Percentiles rank a stretch among this genome's conserved stretches.
Conservation (phyloP, 53 echinoderm and acorn worm genomes). For the Antedon mediterranea region DNA sequence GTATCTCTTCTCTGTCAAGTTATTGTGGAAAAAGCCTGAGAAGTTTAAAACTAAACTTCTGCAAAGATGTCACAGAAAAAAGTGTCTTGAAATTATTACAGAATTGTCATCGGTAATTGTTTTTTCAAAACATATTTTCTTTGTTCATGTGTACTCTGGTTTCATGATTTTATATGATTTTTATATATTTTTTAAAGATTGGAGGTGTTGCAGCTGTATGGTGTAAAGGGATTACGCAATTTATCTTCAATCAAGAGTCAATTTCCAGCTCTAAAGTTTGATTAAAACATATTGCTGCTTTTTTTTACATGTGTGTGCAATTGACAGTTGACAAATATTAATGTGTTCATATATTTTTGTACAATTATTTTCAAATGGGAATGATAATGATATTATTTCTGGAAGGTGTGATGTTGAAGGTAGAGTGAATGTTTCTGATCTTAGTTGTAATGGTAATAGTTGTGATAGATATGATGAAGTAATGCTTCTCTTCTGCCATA, state of each 20-base stretch:
- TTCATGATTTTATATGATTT: not conserved
- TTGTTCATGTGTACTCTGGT: not conserved
- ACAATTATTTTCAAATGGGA: too few relatives aligned
- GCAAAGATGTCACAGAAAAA: constrained; percentile 77
- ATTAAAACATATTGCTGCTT: too few relatives aligned
- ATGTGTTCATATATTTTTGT: too few relatives aligned
- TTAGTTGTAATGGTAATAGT: too few relatives aligned
- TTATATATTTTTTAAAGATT: constrained; percentile 29
- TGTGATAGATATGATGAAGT: too few relatives aligned
- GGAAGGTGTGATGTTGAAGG: too few relatives aligned
- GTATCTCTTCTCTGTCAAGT: constrained; percentile 48
- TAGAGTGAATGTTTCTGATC: too few relatives aligned
- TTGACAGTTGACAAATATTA: too few relatives aligned
- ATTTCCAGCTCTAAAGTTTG: constrained; percentile 35
- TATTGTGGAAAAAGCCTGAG: constrained; percentile 39
- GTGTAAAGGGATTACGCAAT: constrained; percentile 68
- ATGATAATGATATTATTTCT: too few relatives aligned
- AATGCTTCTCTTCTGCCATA: too few relatives aligned
- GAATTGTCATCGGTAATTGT: constrained; percentile 51
- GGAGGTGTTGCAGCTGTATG: constrained; percentile 66
- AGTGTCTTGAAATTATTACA: constrained; percentile 66
- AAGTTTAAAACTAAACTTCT: constrained; percentile 61
- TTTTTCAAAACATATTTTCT: not conserved
- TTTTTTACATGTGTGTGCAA: too few relatives aligned
- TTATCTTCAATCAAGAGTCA: constrained; percentile 57